phyloP scores from a whole-genome alignment of 2,113 vertebrate species.

The Cyanistes caeruleus region DNA sequence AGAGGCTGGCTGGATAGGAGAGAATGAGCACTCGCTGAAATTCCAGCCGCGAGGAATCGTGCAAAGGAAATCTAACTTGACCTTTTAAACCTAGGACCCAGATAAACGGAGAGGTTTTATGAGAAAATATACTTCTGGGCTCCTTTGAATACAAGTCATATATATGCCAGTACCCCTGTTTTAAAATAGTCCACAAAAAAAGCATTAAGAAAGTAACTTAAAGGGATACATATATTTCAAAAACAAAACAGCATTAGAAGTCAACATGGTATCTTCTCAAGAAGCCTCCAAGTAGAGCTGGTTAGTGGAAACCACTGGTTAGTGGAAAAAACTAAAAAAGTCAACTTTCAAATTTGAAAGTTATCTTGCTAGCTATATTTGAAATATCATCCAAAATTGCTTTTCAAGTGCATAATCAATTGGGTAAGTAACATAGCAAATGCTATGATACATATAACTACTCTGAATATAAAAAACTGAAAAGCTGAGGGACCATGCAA shows the following conservation, averaged over 20 bases:
- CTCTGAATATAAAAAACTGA: no score
- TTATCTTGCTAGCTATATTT: background rate
- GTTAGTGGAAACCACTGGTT: background rate
- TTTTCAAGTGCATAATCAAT: background rate
- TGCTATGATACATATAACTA: background rate
- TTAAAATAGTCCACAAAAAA: background rate
- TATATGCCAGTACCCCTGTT: background rate
- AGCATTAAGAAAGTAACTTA: background rate
- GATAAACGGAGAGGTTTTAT: fast-evolving
- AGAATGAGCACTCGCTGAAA: fast-evolving
- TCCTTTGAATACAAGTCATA: background rate
- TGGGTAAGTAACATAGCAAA: background rate
- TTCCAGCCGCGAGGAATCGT: background rate
- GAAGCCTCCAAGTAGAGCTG: background rate
- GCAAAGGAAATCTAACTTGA: background rate
- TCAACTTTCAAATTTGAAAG: background rate
- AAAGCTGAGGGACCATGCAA: background rate
- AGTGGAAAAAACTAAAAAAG: background rate
- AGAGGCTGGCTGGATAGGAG: background rate
- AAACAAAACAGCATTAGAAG: background rate
- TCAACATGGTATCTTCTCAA: background rate
- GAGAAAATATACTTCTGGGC: background rate
- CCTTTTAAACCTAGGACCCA: background rate
- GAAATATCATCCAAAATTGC: background rate
- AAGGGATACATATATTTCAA: background rate